Percentiles rank a stretch among this genome's conserved stretches.
These are phyloP conservation scores for Hydrochoerus hydrochaeris DNA, from an alignment of 2,113 vertebrate genomes.

Conservation along the genomic window DNA sequence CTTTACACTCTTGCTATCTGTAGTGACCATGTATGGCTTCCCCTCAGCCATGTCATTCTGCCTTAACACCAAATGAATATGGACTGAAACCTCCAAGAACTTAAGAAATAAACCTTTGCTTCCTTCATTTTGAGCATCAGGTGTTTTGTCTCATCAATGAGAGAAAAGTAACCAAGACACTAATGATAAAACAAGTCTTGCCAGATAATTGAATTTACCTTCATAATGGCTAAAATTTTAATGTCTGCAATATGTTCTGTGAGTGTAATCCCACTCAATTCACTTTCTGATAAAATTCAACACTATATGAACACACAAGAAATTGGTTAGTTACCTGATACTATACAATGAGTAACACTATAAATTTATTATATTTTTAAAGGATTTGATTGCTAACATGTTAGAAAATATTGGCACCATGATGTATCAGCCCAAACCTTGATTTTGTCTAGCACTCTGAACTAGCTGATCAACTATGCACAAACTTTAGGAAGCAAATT, in stretches of 20 bases:
- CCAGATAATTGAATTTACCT: not conserved
- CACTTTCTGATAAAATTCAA: not conserved
- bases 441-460: slow-evolving; percentile 60
- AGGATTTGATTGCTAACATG: not conserved
- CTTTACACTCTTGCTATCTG: no score
- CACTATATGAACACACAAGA: slow-evolving; percentile 6
- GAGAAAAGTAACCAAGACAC: no score
- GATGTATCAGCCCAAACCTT: slow-evolving; percentile 38
- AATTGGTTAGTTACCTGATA: not conserved
- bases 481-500: slow-evolving; percentile 64
- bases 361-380: slow-evolving; percentile 52
- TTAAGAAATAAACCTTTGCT: no score
- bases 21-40: no score
- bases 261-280: not conserved
- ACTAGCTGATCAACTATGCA: slow-evolving; percentile 56
- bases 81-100: no score
- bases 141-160: no score
- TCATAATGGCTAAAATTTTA: slow-evolving; percentile 35
- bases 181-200: not conserved
- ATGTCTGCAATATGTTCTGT: slow-evolving; percentile 44
- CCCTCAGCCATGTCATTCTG: no score
- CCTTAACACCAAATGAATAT: no score
- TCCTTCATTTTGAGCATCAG: no score
- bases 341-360: not conserved
- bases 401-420: slow-evolving; percentile 59